A percentile compares a stretch with the other conserved stretches of the same genome.
phyloP scores from a whole-genome alignment of 37 sponge, comb jelly and placozoan genomes.

The Oscarella lobularis region DNA sequence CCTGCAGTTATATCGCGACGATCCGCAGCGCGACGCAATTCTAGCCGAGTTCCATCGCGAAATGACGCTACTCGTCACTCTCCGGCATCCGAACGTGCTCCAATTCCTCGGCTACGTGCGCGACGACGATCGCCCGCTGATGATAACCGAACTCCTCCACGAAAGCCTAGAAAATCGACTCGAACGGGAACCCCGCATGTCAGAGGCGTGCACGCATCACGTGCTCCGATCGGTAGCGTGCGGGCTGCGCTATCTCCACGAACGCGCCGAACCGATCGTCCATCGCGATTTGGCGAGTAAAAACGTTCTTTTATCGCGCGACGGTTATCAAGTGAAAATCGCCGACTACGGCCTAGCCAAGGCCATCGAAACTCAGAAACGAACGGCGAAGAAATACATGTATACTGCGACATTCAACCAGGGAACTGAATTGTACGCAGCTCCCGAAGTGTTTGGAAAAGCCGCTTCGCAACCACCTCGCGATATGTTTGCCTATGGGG shows the following conservation, averaged over 20 bases:
- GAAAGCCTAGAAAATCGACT: conserved; percentile 27
- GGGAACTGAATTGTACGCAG: conserved; percentile 56
- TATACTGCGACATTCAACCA: conserved; percentile 14
- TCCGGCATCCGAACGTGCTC: conserved; percentile 70
- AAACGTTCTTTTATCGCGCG: conserved; percentile 39
- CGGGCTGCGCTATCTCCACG: conserved; percentile 59
- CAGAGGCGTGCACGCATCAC: conserved; percentile 5
- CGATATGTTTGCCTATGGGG: conserved; percentile 55
- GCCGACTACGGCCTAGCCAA: conserved; percentile 62
- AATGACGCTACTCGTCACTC: conserved; percentile 10
- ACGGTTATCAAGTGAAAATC: conserved; percentile 31
- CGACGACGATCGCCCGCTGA: background rate
- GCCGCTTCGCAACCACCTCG: conserved; percentile 10
- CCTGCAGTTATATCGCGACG: conserved; percentile 4
- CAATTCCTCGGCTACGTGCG: conserved; percentile 42
- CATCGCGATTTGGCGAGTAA: conserved; percentile 61
- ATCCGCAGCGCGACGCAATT: conserved; percentile 9
- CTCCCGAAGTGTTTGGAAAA: conserved; percentile 35
- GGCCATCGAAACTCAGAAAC: background rate
- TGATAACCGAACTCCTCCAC: conserved; percentile 39
- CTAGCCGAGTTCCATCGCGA: conserved; percentile 31
- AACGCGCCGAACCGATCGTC: conserved; percentile 33
- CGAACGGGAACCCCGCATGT: background rate
- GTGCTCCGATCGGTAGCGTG: conserved; percentile 20
- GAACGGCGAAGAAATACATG: conserved; percentile 17